Conservation (phyloP, 2,113 vertebrate species). For the Ptilorrhoa leucosticta region DNA sequence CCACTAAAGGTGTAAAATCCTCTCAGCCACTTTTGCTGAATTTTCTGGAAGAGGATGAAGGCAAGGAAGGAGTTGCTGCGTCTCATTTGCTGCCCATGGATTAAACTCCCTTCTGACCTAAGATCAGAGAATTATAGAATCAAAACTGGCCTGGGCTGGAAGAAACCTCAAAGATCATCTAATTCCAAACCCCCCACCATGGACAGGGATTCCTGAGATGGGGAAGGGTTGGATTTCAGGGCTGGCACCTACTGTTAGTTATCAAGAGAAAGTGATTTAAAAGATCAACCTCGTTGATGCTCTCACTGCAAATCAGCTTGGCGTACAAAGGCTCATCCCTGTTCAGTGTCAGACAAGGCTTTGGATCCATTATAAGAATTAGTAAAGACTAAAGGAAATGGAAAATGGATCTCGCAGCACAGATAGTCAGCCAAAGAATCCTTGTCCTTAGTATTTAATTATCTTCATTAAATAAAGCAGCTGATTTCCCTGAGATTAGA, state of each 20-base stretch:
- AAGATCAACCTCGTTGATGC: accelerated
- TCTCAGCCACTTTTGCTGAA: background rate
- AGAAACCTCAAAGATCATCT: background rate
- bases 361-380: background rate
- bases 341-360: background rate
- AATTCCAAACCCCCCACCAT: background rate
- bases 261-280: background rate
- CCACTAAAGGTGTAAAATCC: background rate
- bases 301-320: background rate
- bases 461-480: background rate
- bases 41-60: background rate
- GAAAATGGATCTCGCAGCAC: background rate
- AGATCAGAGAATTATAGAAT: background rate
- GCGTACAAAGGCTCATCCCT: background rate
- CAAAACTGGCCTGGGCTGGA: background rate
- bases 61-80: background rate
- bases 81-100: background rate
- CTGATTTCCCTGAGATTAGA: background rate
- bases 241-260: background rate
- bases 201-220: background rate
- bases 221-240: background rate
- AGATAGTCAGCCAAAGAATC: background rate
- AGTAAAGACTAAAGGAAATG: background rate
- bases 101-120: background rate
- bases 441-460: background rate